Base-by-base conservation (phyloP, 1,140 invertebrate genomes). In the Halyomorpha halys region DNA sequence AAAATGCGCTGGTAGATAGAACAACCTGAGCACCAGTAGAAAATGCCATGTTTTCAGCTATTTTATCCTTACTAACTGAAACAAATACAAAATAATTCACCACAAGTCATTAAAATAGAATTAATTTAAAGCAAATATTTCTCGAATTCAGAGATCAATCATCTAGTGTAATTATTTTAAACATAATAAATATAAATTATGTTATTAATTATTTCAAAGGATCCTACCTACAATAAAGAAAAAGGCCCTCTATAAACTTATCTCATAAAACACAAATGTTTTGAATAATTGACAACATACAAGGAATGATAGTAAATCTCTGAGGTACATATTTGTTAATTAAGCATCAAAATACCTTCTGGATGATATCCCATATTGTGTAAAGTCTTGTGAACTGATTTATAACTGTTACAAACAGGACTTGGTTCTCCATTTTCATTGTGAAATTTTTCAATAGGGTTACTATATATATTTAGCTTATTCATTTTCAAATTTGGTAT, bases 1-100 rank as follows among this genome's bases (percentile, higher is more conserved):
- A 18, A 25, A 64, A 64, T 44, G 2, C 39, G 47, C 63, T 64
- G 19, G 63, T 6, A 30, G 30, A 44, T 21, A 64, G n/a, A 9
- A 64, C 63, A n/a, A 64, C 21, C 5, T 64, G 30, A 21, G 44
- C 53, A 25, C 27, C 4, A n/a, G 21, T 64, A 21, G 5, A 0
- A 14, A 27, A 9, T 14, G 51, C 51, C 3, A 59, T 9, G 3
- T 16, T n/a, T 23, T 64, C 63, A 11, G 63, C 51, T 6, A 64
- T 15, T 45, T 59, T 44, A 30, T 64, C 63, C 27, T 59, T 44
- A 44, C 63, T 64, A 27, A 64, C 63, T 62, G 44, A 19, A 62
- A 62, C 19, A 45, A 23, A 59, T 8, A 59, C 3, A 62, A 25
- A 60, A 60, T 27, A 59, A 25, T 18, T 6, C 9, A 49, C n/a